Percentiles rank a stretch among this genome's conserved stretches.
Conservation (phyloP, 2,888 invertebrate genomes). For the Helobdella robusta region DNA sequence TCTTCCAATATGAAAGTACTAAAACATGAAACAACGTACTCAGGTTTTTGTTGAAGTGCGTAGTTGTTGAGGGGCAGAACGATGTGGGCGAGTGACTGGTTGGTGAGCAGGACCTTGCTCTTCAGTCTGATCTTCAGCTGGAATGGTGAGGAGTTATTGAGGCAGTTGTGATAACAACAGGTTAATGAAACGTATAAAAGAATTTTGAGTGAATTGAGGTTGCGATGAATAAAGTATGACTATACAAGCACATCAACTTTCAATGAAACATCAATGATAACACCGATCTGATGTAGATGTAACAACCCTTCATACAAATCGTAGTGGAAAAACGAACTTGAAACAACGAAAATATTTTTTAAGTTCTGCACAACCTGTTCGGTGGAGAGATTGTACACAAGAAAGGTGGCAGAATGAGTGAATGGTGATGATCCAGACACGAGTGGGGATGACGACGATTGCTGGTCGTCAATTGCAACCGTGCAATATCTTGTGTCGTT, state of each 20-base stretch:
- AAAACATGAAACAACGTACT: no score
- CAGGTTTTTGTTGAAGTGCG: background rate
- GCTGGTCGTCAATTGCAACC: constrained; percentile 51
- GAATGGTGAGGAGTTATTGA: no score
- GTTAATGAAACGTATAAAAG: no score
- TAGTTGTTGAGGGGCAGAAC: constrained; percentile 48
- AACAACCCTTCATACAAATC: no score
- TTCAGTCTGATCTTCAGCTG: constrained; percentile 50
- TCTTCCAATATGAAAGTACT: no score
- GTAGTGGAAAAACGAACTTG: no score
- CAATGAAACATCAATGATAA: no score
- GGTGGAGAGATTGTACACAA: constrained; percentile 50
- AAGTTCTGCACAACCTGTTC: constrained; percentile 43
- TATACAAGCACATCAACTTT: no score
- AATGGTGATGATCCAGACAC: constrained; percentile 47
- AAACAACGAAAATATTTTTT: background rate
- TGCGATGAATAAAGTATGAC: no score
- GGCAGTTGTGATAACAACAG: no score
- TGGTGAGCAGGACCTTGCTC: constrained; percentile 52
- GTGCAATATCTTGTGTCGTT: constrained; percentile 53
- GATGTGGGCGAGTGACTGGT: constrained; percentile 52
- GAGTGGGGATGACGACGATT: constrained; percentile 49
- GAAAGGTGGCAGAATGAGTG: constrained; percentile 53
- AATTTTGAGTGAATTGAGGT: no score
- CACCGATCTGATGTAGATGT: no score